These are phyloP conservation scores for Caenorhabditis zanzibari DNA, from an alignment of 2,888 invertebrate species.

Conservation along the genomic window DNA sequence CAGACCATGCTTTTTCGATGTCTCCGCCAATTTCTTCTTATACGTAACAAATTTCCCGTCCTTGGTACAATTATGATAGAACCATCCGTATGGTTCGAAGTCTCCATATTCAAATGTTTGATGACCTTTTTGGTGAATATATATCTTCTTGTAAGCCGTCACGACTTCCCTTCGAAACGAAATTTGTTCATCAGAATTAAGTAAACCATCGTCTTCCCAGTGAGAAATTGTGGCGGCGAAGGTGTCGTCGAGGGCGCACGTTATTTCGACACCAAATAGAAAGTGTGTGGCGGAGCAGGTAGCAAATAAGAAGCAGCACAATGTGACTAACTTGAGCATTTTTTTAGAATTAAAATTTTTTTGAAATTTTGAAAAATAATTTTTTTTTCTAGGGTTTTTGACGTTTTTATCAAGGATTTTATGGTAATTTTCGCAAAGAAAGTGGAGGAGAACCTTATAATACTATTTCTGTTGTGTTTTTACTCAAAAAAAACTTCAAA, in stretches of 20 bases:
- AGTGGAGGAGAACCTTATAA: too few relatives aligned
- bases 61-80: conserved; percentile 33
- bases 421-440: not conserved
- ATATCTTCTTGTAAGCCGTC: conserved; percentile 15
- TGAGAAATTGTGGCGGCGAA: conserved; percentile 23
- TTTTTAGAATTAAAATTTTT: not conserved
- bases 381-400: not conserved
- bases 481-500: too few relatives aligned
- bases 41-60: not conserved
- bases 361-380: too few relatives aligned
- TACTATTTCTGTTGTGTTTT: too few relatives aligned
- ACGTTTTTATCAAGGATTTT: not conserved
- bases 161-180: not conserved
- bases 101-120: not conserved
- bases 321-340: conserved; percentile 21
- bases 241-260: conserved; percentile 5
- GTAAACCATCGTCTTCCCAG: conserved; percentile 27
- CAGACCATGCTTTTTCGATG: conserved; percentile 1
- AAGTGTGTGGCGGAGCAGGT: conserved; percentile 19
- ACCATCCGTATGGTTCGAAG: conserved; percentile 16
- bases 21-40: not conserved
- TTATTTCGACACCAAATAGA: conserved; percentile 41
- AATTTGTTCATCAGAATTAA: conserved; percentile 27
- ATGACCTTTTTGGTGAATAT: conserved; percentile 18
- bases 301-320: not conserved